Percentiles rank a stretch among this genome's conserved stretches.
phyloP scores from a whole-genome alignment of 2,888 invertebrate genomes.

The Prionchulus punctatus region DNA sequence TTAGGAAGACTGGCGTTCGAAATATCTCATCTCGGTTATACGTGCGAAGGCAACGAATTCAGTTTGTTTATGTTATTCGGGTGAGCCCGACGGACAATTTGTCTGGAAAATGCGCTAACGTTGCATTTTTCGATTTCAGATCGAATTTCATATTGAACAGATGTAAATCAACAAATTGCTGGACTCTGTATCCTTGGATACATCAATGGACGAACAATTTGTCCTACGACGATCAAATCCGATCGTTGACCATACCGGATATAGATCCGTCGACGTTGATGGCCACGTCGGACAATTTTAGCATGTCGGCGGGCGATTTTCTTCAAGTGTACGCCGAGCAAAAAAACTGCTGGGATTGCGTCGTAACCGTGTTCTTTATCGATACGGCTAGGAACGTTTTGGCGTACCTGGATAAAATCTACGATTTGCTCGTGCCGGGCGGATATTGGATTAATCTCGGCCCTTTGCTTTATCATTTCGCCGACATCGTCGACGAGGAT shows the following conservation, averaged over 20 bases:
- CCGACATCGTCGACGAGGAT: slow-evolving; percentile 65
- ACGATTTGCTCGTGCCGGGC: slow-evolving; percentile 66
- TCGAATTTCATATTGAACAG: slow-evolving; percentile 18
- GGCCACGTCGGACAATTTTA: slow-evolving; percentile 50
- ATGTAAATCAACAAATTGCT: slow-evolving; percentile 50
- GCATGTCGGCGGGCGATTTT: slow-evolving; percentile 94
- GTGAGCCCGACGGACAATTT: too few relatives aligned
- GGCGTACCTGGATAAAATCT: slow-evolving; percentile 80
- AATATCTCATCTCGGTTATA: slow-evolving; percentile 69
- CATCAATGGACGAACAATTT: slow-evolving; percentile 83
- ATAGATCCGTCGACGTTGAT: slow-evolving; percentile 47
- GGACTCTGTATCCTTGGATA: slow-evolving; percentile 78
- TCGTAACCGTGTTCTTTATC: slow-evolving; percentile 92
- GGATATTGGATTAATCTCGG: slow-evolving; percentile 42
- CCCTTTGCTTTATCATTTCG: slow-evolving; percentile 69
- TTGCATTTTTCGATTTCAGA: background rate
- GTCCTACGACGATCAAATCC: slow-evolving; percentile 59
- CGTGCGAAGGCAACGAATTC: slow-evolving; percentile 93
- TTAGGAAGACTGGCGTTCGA: slow-evolving; percentile 82
- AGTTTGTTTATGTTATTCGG: slow-evolving; percentile 92
- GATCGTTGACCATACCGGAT: slow-evolving; percentile 67
- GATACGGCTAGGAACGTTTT: slow-evolving; percentile 94
- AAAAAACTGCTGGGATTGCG: slow-evolving; percentile 54
- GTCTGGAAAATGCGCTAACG: too few relatives aligned
- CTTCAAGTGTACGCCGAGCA: slow-evolving; percentile 51